Evolutionary conservation across 2,888 invertebrate genomes (phyloP).

Genomic region (Hypomecis punctinalis): DNA sequence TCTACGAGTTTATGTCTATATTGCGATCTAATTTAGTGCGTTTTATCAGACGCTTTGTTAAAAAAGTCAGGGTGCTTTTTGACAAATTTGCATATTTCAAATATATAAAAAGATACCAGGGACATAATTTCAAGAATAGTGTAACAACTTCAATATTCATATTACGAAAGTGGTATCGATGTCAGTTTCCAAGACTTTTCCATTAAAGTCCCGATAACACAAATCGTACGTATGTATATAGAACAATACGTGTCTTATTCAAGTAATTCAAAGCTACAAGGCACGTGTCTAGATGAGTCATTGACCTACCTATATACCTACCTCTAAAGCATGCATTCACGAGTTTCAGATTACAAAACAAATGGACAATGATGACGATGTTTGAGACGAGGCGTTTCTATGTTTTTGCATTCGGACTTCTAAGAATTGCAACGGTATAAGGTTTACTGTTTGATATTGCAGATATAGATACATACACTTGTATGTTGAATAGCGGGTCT

Average conservation of each 20-base stretch:
- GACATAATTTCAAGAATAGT: too few relatives aligned
- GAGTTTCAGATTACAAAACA: constrained; percentile 12
- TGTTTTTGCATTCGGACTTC: background rate
- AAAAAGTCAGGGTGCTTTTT: too few relatives aligned
- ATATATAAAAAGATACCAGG: too few relatives aligned
- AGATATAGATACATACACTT: too few relatives aligned
- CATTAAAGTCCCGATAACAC: background rate
- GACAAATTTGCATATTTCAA: too few relatives aligned
- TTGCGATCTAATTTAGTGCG: too few relatives aligned
- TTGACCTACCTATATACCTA: constrained; percentile 8
- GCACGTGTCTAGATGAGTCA: constrained; percentile 13
- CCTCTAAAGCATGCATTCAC: background rate
- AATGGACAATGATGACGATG: constrained; percentile 5
- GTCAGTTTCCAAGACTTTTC: background rate
- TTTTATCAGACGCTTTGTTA: too few relatives aligned
- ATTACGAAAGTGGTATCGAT: background rate
- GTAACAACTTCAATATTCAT: too few relatives aligned
- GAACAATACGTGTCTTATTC: constrained; percentile 2
- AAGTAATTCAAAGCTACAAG: background rate
- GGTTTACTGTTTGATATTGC: too few relatives aligned
- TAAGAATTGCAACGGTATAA: too few relatives aligned
- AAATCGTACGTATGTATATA: background rate
- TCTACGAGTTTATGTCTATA: too few relatives aligned
- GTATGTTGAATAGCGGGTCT: too few relatives aligned
- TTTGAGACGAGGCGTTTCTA: constrained; percentile 4